Evolutionary conservation across 2,797 vertebrate genomes (phyloP).

Genomic region (Lophius americanus): DNA sequence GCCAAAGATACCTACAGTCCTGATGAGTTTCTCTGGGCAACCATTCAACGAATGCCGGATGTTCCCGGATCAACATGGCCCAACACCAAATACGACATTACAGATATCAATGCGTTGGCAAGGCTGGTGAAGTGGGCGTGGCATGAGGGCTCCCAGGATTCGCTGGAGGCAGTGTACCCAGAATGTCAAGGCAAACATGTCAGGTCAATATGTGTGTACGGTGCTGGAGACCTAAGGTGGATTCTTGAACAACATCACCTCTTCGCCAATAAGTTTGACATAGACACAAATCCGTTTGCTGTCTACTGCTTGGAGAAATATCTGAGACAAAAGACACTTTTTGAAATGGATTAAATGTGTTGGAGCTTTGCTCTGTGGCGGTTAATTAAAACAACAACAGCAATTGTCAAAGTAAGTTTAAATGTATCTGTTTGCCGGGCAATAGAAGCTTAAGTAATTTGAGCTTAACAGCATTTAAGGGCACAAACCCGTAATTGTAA

Average conservation of each 20-base stretch:
- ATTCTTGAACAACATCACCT: constrained; percentile 87
- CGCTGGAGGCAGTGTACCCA: constrained; percentile 82
- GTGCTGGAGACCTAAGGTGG: constrained; percentile 88
- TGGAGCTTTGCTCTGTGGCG: not conserved
- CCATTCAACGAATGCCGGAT: constrained; percentile 87
- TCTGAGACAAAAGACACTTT: constrained; percentile 85
- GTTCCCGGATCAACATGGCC: constrained; percentile 83
- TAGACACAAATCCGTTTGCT: constrained; percentile 79
- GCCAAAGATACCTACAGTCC: constrained; percentile 90
- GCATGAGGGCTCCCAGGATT: constrained; percentile 80
- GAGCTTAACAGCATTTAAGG: too few relatives aligned
- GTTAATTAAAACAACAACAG: not conserved
- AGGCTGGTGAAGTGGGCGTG: constrained; percentile 89
- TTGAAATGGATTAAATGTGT: not conserved
- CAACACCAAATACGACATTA: constrained; percentile 83
- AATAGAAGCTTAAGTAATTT: not conserved
- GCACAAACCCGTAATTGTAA: too few relatives aligned
- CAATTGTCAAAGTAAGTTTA: not conserved
- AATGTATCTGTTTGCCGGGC: not conserved
- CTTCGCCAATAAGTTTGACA: constrained; percentile 94
- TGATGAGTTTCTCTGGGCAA: constrained; percentile 92
- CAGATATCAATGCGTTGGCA: constrained; percentile 85
- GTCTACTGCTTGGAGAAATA: constrained; percentile 89
- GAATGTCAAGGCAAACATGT: constrained; percentile 83
- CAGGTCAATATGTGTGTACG: constrained; percentile 86